A percentile compares a stretch with the other conserved stretches of the same genome.
Conservation (phyloP, 2,113 vertebrate genomes). For the Ahaetulla prasina region DNA sequence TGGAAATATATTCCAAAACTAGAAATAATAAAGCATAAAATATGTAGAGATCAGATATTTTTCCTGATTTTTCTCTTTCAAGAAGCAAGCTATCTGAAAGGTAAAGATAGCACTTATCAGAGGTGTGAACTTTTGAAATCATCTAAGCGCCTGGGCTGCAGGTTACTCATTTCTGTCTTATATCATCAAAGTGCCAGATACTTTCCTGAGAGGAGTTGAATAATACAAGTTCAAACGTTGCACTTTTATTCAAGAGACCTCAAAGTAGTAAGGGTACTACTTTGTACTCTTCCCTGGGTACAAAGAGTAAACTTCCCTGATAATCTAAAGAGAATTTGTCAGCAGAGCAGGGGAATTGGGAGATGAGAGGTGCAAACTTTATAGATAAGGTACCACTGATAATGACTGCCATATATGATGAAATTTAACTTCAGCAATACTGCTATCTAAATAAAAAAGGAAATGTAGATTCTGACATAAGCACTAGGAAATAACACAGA, state of each 20-base stretch:
- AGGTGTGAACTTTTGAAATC: background rate
- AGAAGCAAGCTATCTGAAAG: background rate
- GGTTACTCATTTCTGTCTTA: background rate
- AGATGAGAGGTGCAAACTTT: background rate
- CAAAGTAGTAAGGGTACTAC: background rate
- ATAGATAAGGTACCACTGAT: background rate
- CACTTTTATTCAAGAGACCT: background rate
- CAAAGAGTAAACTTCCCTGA: background rate
- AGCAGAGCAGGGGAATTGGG: background rate
- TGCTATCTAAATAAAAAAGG: background rate
- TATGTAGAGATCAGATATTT: background rate
- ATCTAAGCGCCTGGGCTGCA: background rate
- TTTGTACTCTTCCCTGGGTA: too few relatives aligned
- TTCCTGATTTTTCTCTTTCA: background rate
- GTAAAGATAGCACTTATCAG: background rate
- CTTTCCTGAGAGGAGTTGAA: background rate
- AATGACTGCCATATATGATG: background rate
- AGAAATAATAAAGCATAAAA: background rate
- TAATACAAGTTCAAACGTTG: background rate
- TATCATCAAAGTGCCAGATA: background rate
- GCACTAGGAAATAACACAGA: background rate
- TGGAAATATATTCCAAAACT: background rate
- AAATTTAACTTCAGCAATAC: background rate
- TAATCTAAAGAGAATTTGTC: background rate
- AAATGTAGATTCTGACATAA: background rate